Conservation (phyloP, 2,888 invertebrate genomes). For the Desoria tigrina region DNA sequence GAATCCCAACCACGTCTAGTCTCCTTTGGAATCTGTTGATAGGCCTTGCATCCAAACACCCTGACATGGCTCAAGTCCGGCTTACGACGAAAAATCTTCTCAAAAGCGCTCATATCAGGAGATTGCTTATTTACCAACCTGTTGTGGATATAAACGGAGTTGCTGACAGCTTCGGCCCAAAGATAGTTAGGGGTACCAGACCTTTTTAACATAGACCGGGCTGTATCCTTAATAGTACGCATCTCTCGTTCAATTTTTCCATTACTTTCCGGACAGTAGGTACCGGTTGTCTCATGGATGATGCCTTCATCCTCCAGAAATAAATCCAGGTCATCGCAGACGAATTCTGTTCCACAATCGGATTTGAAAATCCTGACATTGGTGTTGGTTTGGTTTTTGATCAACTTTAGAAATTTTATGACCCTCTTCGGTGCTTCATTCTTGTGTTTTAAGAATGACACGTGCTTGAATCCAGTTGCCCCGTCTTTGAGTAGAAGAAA, state of each 20-base stretch:
- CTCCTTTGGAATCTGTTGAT: slow-evolving; percentile 22
- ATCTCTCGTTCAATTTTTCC: slow-evolving; percentile 55
- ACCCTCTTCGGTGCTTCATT: slow-evolving; percentile 17
- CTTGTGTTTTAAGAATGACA: slow-evolving; percentile 30
- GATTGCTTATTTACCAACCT: slow-evolving; percentile 51
- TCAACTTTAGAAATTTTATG: slow-evolving; percentile 7
- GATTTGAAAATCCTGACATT: slow-evolving; percentile 21
- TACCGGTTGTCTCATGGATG: slow-evolving; percentile 53
- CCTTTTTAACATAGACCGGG: slow-evolving; percentile 54
- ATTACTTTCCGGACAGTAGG: slow-evolving; percentile 56
- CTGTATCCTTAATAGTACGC: slow-evolving; percentile 54
- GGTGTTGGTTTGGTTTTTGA: slow-evolving; percentile 31
- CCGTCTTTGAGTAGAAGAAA: slow-evolving; percentile 36
- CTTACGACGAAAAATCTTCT: slow-evolving; percentile 54
- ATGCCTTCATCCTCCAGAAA: slow-evolving; percentile 53
- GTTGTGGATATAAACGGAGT: slow-evolving; percentile 55
- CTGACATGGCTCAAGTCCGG: slow-evolving; percentile 54
- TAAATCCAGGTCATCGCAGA: slow-evolving; percentile 41
- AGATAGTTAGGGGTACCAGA: slow-evolving; percentile 49
- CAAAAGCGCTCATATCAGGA: slow-evolving; percentile 54
- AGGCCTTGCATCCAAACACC: slow-evolving; percentile 55
- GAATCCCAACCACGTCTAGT: slow-evolving; percentile 12
- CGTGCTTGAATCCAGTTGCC: slow-evolving; percentile 18
- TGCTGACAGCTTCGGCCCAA: slow-evolving; percentile 56
- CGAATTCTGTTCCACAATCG: slow-evolving; percentile 37